These are phyloP conservation scores for Opisthocomus hoazin DNA, from an alignment of 2,113 vertebrate species.

Conservation along the genomic window DNA sequence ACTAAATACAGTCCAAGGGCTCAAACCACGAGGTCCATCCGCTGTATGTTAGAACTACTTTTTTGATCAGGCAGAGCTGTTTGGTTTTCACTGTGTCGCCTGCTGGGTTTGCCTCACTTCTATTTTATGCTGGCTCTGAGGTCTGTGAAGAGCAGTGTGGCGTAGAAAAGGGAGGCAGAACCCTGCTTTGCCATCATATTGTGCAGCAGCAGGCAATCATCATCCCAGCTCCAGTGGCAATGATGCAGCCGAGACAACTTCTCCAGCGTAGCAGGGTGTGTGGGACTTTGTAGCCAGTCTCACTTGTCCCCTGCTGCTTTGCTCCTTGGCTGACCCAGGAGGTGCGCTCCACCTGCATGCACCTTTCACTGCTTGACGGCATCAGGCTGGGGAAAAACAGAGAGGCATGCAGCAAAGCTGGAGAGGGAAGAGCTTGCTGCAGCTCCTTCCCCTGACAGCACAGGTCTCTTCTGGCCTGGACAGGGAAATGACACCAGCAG, in stretches of 20 bases:
- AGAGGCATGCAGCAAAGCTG: not conserved
- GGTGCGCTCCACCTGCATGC: not conserved
- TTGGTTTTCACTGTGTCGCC: accelerated
- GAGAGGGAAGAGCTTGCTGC: not conserved
- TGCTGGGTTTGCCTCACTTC: not conserved
- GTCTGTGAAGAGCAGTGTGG: not conserved
- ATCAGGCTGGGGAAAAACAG: no score
- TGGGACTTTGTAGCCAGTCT: not conserved
- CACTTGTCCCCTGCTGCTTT: not conserved
- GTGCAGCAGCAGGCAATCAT: not conserved
- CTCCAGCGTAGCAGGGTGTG: not conserved
- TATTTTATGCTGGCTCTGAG: not conserved
- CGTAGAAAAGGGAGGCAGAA: not conserved
- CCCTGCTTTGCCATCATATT: not conserved
- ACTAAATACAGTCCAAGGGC: not conserved
- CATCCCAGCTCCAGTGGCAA: not conserved
- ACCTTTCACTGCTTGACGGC: not conserved
- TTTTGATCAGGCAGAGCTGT: not conserved
- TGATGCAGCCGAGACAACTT: not conserved
- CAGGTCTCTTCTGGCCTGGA: not conserved
- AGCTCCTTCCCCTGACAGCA: not conserved
- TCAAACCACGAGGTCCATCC: not conserved
- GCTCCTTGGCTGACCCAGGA: accelerated
- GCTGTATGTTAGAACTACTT: not conserved
- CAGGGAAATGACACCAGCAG: not conserved